Evolutionary conservation across 1,140 invertebrate genomes (phyloP), one percentile per base, ranked within the genome.

Genomic region (Drosophila aff.): DNA sequence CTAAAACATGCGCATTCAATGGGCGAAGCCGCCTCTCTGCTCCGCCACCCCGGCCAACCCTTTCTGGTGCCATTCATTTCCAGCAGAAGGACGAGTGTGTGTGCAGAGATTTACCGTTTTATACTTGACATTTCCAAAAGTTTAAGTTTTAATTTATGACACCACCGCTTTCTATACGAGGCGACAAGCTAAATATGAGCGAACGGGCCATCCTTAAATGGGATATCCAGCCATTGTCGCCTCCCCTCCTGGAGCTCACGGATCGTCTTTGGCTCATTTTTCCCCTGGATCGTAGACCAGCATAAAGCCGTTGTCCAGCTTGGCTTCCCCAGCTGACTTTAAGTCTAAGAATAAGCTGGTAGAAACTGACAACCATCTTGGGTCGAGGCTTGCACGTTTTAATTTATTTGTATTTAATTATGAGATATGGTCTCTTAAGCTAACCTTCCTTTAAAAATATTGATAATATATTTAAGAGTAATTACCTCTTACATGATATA

Each of bases 81-180:
- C 65, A 85, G 62, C 82, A 79, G 81, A 60, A 60, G 61, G 60
- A 67, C 64, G 69, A 64, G 75, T 83, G 50, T 80, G 87, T 82
- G 69, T 91, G 84, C 85, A 77, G 83, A 92, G 91, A 92, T 92
- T 92, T 92, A 92, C 91, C 86, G 91, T 92, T 92, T 92, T 92
- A 87, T 92, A 85, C 91, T 92, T 92, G 91, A 92, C 91, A 92
- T 92, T 91, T 92, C 86, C 91, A 91, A 92, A 92, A 92, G 86
- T 92, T 92, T 91, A 91, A 92, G 91, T 92, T 92, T 92, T 92
- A 92, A 92, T 92, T 92, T 92, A 92, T 92, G 91, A 92, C 91
- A 92, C 84, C 83, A 84, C 87, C 85, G 80, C 85, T 92, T 92
- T 92, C 91, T 92, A 91, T 91, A 77, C 79, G 72, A 43, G 60